Conservation (phyloP, 2,113 vertebrate genomes). For the Oreochromis tanganicae region DNA sequence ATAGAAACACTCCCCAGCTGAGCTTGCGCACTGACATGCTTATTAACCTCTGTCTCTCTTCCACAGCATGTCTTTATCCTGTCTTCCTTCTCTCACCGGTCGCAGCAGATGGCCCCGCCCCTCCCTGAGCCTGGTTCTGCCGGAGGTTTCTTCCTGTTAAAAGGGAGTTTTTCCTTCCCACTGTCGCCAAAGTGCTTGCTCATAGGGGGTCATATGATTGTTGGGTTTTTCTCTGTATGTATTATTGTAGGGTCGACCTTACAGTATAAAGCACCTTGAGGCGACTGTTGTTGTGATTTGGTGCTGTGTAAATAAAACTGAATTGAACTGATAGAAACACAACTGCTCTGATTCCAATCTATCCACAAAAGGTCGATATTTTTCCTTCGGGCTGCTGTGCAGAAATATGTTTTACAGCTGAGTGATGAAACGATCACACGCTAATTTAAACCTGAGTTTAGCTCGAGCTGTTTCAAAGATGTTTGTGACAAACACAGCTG, state of each 20-base stretch:
- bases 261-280: not conserved
- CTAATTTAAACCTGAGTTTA: not conserved
- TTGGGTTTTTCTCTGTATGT: not conserved
- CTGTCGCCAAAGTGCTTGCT: not conserved
- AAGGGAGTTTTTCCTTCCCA: not conserved
- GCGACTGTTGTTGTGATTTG: not conserved
- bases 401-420: not conserved
- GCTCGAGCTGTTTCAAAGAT: not conserved
- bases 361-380: no score
- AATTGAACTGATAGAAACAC: no score
- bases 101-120: not conserved
- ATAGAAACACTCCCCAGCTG: not conserved
- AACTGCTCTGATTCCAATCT: no score
- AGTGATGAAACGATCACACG: no score
- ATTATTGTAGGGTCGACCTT: not conserved
- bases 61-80: rapidly evolving
- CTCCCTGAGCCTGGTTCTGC: not conserved
- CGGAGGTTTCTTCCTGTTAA: rapidly evolving
- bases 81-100: not conserved
- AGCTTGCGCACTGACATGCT: not conserved
- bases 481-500: not conserved
- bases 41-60: not conserved
- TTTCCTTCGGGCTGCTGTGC: no score
- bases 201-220: not conserved
- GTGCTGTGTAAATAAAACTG: no score